Base-by-base conservation (phyloP, 2,888 invertebrate species). In the Eupelmus urozonus region DNA sequence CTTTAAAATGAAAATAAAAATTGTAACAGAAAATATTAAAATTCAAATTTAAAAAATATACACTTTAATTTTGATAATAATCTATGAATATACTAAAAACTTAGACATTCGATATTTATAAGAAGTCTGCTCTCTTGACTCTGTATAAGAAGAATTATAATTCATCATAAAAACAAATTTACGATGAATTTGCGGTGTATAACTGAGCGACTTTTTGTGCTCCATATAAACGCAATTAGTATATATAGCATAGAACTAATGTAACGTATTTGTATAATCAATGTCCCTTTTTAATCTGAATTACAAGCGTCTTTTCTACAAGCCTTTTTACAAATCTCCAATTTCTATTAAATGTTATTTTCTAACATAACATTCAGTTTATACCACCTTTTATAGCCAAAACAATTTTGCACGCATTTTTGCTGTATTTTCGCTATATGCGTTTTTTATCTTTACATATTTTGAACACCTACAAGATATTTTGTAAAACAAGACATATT, bases 81-180 rank as follows among this genome's bases (percentile, higher is more conserved):
- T 25, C 9, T 45, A 20, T 53, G 20, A 16, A 63, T n/a, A 45
- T 34, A 4, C 34, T 53, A 16, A 11, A 29, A 40, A 29, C 27
- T 29, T 27, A 20, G 40, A 42, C 1, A 45, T 59, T 59, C 27
- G 5, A 55, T 27, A 13, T 51, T 29, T 42, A 23, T 4, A 29
- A 60, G 4, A 62, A 66, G 77, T 78, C 78, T 78, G 78, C 53
- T 69, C 67, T 73, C 69, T 78, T 67, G 62, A 71, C 34, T 57
- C 13, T 34, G 11, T 5, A 53, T 62, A 29, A 55, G 4, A 59
- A 65, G n/a, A 65, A 34, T 5, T 20, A 49, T 45, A 25, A 51
- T 40, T 67, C n/a, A 67, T 60, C 45, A 16, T 51, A 71, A 60
- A 16, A 34, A n/a, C 42, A 45, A 45, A 45, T 13, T 34, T 45